A percentile compares a stretch with the other conserved stretches of the same genome.
phyloP scores from a whole-genome alignment of 2,113 vertebrate species.

The Bubo bubo region DNA sequence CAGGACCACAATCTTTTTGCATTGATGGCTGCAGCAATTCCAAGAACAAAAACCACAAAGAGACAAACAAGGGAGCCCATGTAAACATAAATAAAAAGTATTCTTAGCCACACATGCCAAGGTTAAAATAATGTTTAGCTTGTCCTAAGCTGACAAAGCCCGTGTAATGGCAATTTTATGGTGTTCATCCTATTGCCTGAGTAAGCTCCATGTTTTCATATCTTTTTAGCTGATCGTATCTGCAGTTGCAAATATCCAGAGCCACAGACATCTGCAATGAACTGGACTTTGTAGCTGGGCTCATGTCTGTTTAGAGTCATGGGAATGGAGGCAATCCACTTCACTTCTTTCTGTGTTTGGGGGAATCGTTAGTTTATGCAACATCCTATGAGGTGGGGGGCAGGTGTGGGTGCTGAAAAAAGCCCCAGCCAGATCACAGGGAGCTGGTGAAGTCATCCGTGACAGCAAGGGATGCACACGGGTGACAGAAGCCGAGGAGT shows the following conservation, averaged over 20 bases:
- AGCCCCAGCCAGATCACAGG: neutral
- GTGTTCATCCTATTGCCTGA: neutral
- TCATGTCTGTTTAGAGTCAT: neutral
- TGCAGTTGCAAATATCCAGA: neutral
- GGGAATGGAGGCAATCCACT: neutral
- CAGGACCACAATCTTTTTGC: neutral
- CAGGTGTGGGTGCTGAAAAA: neutral
- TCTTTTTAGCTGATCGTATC: neutral
- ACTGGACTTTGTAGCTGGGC: neutral
- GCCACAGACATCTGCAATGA: neutral
- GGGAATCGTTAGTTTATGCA: neutral
- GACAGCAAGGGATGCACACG: neutral
- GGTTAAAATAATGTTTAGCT: neutral
- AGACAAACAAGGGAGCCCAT: neutral
- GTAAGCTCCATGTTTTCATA: neutral
- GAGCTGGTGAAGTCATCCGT: rapidly evolving
- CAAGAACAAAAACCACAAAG: neutral
- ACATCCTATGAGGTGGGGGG: too few species aligned
- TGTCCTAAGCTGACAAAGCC: neutral
- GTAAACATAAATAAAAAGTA: neutral
- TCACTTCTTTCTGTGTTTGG: neutral
- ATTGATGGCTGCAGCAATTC: neutral
- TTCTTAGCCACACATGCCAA: neutral
- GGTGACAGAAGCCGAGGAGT: neutral
- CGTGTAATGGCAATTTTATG: neutral